These are phyloP conservation scores for Galbula dea DNA, from an alignment of 2,113 vertebrate genomes.

Conservation along the genomic window DNA sequence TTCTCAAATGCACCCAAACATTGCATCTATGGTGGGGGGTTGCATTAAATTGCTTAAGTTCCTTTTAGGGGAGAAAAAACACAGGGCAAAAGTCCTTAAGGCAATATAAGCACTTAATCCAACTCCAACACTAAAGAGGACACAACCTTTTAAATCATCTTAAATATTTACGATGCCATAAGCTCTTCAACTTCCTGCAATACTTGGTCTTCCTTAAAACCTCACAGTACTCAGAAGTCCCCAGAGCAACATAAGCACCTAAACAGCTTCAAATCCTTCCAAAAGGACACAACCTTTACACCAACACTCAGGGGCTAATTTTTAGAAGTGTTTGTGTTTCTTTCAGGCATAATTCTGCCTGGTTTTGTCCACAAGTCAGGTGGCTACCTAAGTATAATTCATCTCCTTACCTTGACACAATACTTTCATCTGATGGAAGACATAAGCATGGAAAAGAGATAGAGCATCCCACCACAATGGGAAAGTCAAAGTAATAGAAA, in stretches of 20 bases:
- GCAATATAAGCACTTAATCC: conserved; percentile 72
- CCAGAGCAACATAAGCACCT: conserved; percentile 60
- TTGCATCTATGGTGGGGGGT: background rate
- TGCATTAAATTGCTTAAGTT: conserved; percentile 39
- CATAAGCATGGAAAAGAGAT: background rate
- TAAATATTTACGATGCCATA: conserved; percentile 73
- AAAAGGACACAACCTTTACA: conserved; percentile 69
- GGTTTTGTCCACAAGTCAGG: background rate
- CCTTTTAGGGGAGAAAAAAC: conserved; percentile 29
- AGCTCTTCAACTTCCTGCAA: conserved; percentile 71
- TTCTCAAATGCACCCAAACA: conserved; percentile 20
- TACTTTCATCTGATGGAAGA: background rate
- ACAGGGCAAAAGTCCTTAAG: conserved; percentile 60
- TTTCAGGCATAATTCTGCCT: conserved; percentile 16
- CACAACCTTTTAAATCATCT: conserved; percentile 73
- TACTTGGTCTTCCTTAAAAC: conserved; percentile 68
- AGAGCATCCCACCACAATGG: background rate
- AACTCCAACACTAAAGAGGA: conserved; percentile 67
- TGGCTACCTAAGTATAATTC: background rate
- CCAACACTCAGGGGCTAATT: background rate
- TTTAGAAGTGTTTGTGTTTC: conserved; percentile 54
- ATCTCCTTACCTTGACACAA: conserved; percentile 19
- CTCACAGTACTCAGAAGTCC: conserved; percentile 50
- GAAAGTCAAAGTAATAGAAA: background rate
- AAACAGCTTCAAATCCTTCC: conserved; percentile 64